Base-by-base conservation (phyloP, 2,888 invertebrate species). In the Megalurothrips usitatus region DNA sequence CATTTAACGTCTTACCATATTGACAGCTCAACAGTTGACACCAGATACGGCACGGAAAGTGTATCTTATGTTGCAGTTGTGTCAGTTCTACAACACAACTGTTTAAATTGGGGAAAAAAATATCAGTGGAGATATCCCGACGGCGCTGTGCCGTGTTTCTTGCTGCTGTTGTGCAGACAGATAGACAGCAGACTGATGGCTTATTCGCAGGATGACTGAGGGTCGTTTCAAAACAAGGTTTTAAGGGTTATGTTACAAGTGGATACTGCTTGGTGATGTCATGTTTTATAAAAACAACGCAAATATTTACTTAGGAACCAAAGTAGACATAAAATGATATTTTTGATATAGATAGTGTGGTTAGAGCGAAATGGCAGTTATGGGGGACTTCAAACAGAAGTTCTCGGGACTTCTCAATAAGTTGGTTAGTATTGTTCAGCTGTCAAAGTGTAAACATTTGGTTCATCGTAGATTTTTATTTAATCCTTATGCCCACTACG, bases 301-400 rank as follows among this genome's bases (percentile, higher is more conserved):
- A 58, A 58, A 58, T 58, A 14, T 17, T 19, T 58, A 17, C 19
- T 17, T 19, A n/a, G n/a, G 58, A 19, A 17, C 14, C 58, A 19
- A 17, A n/a, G 17, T 17, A 19, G 19, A 58, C n/a, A 1, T 14
- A 14, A 58, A 58, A 58, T 58, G 11, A 6, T n/a, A n/a, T 58
- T 17, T n/a, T n/a, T n/a, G 14, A 58, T 17, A 1, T 58, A 58
- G 58, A 14, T 58, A 17, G n/a, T 19, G 58, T 58, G 58, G n/a
- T n/a, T 58, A n/a, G 14, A 58, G n/a, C 11, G 14, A 19, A 26
- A 75, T 75, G 68, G 68, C 68, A 75, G 68, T 75, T 9, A 84
- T 84, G 83, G 84, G 84, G 28, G 84, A 84, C 80, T 81, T 84
- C 34, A 84, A 84, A 81, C 82, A 82, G 34, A 84, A 84, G 82